Evolutionary conservation across 2,113 vertebrate species (phyloP).

Genomic region (Himantopus leucocephalus): DNA sequence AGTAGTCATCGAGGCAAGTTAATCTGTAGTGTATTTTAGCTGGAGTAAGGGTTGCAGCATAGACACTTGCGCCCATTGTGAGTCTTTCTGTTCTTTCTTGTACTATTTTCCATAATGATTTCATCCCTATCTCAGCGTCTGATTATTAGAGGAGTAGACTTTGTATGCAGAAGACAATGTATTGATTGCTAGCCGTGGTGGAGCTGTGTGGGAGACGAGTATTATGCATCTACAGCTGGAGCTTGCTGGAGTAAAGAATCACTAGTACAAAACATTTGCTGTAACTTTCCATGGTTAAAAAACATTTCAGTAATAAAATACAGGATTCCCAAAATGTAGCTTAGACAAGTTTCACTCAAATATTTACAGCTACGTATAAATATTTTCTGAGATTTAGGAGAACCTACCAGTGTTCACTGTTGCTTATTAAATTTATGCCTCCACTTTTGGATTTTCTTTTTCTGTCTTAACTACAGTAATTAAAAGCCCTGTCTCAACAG

Average conservation of each 20-base stretch:
- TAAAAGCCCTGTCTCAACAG: not conserved
- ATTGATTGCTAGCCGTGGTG: not conserved
- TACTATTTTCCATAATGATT: conserved; percentile 1
- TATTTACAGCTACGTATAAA: not conserved
- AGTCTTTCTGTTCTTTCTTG: not conserved
- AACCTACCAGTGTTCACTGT: not conserved
- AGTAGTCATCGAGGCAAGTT: not conserved
- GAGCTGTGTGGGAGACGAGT: not conserved
- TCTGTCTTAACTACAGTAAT: not conserved
- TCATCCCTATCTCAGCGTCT: not conserved
- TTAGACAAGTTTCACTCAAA: not conserved
- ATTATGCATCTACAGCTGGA: not conserved
- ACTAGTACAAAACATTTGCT: not conserved
- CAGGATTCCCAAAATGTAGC: not conserved
- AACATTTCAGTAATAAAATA: not conserved
- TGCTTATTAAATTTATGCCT: not conserved
- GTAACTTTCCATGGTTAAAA: not conserved
- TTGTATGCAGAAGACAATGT: conserved; percentile 18
- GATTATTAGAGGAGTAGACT: not conserved
- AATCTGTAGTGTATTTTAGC: not conserved
- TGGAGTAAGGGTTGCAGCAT: not conserved
- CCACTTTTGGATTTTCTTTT: not conserved
- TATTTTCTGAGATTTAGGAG: not conserved
- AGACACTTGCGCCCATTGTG: not conserved
- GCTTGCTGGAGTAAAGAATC: not conserved